These are phyloP conservation scores for Vanacampus margaritifer DNA, from an alignment of 2,113 vertebrate species.

Conservation along the genomic window DNA sequence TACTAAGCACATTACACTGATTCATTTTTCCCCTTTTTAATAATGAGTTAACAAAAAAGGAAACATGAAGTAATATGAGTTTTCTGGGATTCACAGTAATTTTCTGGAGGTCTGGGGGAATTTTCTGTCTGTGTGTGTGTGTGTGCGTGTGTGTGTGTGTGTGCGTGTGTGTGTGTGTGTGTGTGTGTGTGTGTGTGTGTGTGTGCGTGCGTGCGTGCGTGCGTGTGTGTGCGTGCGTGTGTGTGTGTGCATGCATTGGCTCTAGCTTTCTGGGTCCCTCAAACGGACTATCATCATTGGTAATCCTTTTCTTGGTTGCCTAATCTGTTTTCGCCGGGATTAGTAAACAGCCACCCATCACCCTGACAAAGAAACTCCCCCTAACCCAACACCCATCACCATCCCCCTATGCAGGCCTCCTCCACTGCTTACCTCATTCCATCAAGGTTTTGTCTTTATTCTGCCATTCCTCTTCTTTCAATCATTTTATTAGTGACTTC, in stretches of 20 bases:
- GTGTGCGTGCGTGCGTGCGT: constrained; percentile 36
- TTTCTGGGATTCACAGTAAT: too few species aligned
- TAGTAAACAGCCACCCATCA: constrained; percentile 15
- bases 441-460: constrained; percentile 40
- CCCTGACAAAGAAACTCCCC: neutral
- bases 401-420: constrained; percentile 15
- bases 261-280: constrained; percentile 29
- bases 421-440: constrained; percentile 28
- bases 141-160: too few species aligned
- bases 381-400: neutral
- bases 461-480: constrained; percentile 18
- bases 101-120: too few species aligned
- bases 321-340: constrained; percentile 58
- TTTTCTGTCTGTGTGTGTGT: too few species aligned
- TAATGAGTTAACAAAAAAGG: too few species aligned
- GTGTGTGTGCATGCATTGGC: constrained; percentile 40
- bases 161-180: too few species aligned
- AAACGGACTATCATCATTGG: constrained; percentile 59
- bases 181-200: too few species aligned
- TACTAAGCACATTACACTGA: too few species aligned
- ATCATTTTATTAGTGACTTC: constrained; percentile 50
- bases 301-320: constrained; percentile 62
- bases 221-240: constrained; percentile 28
- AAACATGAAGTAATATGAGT: too few species aligned
- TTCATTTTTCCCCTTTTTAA: too few species aligned